These are phyloP conservation scores for Andrena bucephala DNA, from an alignment of 2,888 invertebrate genomes.

Conservation along the genomic window DNA sequence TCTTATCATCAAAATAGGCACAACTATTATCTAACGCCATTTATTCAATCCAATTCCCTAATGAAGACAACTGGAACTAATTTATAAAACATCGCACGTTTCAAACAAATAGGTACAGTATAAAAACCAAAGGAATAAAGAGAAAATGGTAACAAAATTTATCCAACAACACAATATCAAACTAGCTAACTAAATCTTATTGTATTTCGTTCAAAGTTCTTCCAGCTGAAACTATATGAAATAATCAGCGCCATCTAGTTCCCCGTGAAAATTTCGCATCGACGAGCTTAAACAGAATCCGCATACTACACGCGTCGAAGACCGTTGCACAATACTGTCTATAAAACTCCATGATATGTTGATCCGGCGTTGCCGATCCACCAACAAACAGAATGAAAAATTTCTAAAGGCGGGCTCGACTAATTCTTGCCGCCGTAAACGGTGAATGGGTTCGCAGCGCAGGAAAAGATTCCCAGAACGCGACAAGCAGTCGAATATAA, in stretches of 20 bases:
- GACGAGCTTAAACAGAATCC: neutral
- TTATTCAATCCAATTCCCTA: neutral
- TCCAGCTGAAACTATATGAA: neutral
- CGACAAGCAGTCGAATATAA: constrained; percentile 28
- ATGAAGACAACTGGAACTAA: neutral
- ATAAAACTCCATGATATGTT: constrained; percentile 53
- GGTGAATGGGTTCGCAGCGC: constrained; percentile 8
- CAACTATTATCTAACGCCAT: too few relatives aligned
- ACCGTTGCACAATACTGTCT: constrained; percentile 26
- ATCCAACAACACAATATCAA: too few relatives aligned
- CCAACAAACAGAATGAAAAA: constrained; percentile 35
- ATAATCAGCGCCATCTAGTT: neutral
- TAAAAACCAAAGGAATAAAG: too few relatives aligned
- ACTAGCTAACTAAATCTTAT: too few relatives aligned
- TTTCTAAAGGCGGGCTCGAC: constrained; percentile 42
- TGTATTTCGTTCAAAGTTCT: neutral
- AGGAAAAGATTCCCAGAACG: constrained; percentile 38
- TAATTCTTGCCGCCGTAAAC: constrained; percentile 55
- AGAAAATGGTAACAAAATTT: too few relatives aligned
- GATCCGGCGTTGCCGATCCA: constrained; percentile 38
- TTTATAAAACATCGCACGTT: too few relatives aligned
- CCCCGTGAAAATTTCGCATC: neutral
- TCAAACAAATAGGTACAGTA: too few relatives aligned
- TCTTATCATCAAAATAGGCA: too few relatives aligned
- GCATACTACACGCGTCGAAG: constrained; percentile 8